These are phyloP conservation scores for Scortum barcoo DNA, from an alignment of 2,113 vertebrate species.

Conservation along the genomic window DNA sequence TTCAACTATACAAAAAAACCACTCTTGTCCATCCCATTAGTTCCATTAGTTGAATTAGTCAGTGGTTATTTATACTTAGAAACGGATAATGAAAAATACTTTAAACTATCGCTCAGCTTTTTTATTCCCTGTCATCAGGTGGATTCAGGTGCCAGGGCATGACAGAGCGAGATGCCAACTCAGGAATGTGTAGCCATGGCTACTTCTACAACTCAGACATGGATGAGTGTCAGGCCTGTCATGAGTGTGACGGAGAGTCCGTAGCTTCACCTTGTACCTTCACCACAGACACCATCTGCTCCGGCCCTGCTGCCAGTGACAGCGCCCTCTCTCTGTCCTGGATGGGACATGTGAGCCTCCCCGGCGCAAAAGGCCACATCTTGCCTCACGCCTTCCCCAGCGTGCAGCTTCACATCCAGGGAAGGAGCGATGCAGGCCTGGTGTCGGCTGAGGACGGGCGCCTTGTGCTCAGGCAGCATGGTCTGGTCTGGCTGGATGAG, in stretches of 20 bases:
- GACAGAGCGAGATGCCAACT: conserved; percentile 84
- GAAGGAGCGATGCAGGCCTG: conserved; percentile 71
- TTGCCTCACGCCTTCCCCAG: conserved; percentile 79
- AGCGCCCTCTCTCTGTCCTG: conserved; percentile 86
- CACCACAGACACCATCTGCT: conserved; percentile 85
- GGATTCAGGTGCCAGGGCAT: conserved; percentile 90
- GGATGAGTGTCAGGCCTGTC: conserved; percentile 89
- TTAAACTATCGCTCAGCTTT: too few relatives aligned
- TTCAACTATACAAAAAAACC: background rate
- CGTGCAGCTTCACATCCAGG: conserved; percentile 85
- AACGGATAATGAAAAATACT: background rate
- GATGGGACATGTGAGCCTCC: conserved; percentile 81
- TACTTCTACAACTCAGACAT: conserved; percentile 90
- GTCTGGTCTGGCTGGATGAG: conserved; percentile 89
- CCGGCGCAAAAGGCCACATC: conserved; percentile 55
- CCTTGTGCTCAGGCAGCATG: conserved; percentile 86
- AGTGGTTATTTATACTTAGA: background rate
- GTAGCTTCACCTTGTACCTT: conserved; percentile 83
- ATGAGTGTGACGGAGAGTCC: conserved; percentile 84
- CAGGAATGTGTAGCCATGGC: conserved; percentile 85
- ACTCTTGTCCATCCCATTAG: too few relatives aligned
- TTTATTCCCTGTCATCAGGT: conserved; percentile 78
- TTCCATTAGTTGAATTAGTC: background rate
- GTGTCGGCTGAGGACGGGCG: conserved; percentile 76
- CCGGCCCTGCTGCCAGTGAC: conserved; percentile 77